Base-by-base conservation (phyloP, 2,888 invertebrate genomes). In the Gisinianus flammeolus region DNA sequence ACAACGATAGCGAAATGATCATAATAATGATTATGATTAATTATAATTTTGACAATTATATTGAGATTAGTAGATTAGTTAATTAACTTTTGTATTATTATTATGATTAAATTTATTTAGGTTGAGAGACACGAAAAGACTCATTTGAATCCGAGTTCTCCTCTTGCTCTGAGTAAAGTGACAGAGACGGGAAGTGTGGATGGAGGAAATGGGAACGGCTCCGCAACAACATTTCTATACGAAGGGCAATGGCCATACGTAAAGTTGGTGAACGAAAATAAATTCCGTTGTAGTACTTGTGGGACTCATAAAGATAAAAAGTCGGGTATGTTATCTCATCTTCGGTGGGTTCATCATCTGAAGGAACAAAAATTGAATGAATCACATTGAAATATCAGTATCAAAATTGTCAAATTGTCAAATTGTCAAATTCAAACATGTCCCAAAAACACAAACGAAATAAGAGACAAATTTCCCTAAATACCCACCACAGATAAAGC, bases 291-390 rank as follows among this genome's bases (percentile, higher is more conserved):
- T 6, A 24, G 8, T 8, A 58, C 58, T n/a, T 58, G 58, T 58
- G 58, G 58, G 22, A 58, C 58, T 58, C 8, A n/a, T 19, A 58
- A 58, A 6, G 58, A 58, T n/a, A 58, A 58, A 24, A 58, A 58
- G 6, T 19, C 58, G 2, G 8, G n/a, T 6, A 58, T 58, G 58
- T 1, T 58, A 22, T 22, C n/a, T 58, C 58, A 58, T 58, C 6
- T 58, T 1, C 3, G 58, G 2, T 58, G 58, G 58, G 58, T 58
- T 1, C 58, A 58, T 58, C 58, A 58, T 24, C 58, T 10, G 22
- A 58, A 58, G 22, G n/a, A n/a, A n/a, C 16, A 58, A 2, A 24
- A 58, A n/a, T 10, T 44, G 44, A 6, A 44, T 44, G 44, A 6
- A 6, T 10, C 6, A 44, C 8, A 44, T 16, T 10, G 8, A 44